Percentiles rank a stretch among this genome's conserved stretches.
These are phyloP conservation scores for Agrochola lychnidis DNA, from an alignment of 2,888 invertebrate species.

Conservation along the genomic window DNA sequence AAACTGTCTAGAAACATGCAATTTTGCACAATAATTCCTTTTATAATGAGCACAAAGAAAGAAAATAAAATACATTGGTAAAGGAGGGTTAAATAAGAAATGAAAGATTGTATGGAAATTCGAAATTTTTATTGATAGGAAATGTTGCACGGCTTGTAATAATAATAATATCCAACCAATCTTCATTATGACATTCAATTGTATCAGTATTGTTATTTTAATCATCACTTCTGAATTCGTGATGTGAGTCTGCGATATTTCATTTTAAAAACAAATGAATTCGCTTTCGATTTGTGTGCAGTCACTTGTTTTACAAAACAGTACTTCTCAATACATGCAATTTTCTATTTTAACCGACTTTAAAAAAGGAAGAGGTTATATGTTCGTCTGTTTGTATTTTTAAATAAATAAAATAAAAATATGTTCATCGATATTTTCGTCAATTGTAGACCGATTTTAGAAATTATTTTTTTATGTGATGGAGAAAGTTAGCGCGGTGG, in stretches of 20 bases:
- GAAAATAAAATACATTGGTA: neutral
- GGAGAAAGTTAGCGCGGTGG: no score
- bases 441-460: no score
- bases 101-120: neutral
- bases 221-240: neutral
- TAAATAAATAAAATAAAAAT: no score
- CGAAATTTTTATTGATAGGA: neutral
- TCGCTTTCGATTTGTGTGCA: neutral
- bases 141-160: neutral
- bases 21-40: neutral
- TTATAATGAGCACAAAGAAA: no score
- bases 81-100: neutral
- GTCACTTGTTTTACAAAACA: neutral
- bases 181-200: neutral
- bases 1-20: no score
- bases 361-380: neutral
- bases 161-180: neutral
- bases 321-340: neutral
- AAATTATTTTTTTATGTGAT: no score
- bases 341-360: neutral
- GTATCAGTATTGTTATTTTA: neutral
- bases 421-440: no score
- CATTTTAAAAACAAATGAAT: neutral
- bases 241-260: neutral
- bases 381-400: no score